Conservation (phyloP, 1,140 invertebrate genomes). For the Aphelinus atriplicis region DNA sequence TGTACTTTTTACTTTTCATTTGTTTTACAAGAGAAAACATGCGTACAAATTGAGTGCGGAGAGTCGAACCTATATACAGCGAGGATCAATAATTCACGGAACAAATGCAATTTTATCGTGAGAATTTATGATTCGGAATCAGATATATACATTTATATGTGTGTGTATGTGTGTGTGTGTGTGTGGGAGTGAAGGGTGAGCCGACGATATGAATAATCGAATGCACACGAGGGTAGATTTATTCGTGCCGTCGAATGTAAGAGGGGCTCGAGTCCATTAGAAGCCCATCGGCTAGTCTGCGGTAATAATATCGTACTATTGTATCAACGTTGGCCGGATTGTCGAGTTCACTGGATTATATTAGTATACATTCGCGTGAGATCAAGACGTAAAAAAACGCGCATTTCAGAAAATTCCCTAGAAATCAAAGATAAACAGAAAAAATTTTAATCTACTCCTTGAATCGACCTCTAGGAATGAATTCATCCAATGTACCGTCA, state of each 20-base stretch:
- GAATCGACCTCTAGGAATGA: neutral
- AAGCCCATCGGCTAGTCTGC: neutral
- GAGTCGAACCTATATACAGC: too few relatives aligned
- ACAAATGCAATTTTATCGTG: constrained; percentile 22
- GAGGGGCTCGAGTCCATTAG: constrained; percentile 37
- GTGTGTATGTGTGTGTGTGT: neutral
- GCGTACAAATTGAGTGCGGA: too few relatives aligned
- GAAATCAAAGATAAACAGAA: too few relatives aligned
- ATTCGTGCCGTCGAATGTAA: constrained; percentile 32
- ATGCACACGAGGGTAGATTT: constrained; percentile 27
- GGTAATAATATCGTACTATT: constrained; percentile 27
- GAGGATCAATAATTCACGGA: constrained; percentile 5
- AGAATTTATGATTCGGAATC: constrained; percentile 19
- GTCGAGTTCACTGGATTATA: constrained; percentile 5
- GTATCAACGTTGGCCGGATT: constrained; percentile 7
- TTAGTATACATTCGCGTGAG: neutral
- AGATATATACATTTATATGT: neutral
- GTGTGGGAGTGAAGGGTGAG: neutral
- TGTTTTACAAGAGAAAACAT: too few relatives aligned
- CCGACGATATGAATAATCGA: constrained; percentile 36
- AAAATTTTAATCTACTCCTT: too few relatives aligned
- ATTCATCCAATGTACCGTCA: neutral
- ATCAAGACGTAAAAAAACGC: too few relatives aligned
- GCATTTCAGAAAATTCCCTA: too few relatives aligned
- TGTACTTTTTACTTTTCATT: too few relatives aligned